Conservation (phyloP, 2,888 invertebrate species). For the Microctonus brassicae region DNA sequence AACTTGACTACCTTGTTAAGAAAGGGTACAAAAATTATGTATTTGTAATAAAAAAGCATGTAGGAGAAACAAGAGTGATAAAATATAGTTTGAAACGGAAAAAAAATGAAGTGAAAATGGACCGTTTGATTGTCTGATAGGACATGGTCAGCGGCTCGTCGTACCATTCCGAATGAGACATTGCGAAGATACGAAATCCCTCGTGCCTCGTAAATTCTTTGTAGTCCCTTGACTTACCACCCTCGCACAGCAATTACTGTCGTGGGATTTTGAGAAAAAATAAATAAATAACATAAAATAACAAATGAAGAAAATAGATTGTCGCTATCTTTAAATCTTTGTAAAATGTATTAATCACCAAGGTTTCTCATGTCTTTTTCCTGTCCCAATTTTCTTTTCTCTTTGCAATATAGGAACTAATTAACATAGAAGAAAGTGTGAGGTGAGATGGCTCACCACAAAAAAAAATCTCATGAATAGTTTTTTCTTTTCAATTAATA, state of each 20-base stretch:
- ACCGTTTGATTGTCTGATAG: conserved; percentile 3
- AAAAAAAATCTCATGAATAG: too few species aligned
- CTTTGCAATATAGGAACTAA: too few species aligned
- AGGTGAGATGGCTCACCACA: too few species aligned
- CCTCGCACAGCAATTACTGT: conserved; percentile 49
- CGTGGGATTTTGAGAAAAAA: conserved; percentile 50
- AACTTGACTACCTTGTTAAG: too few species aligned
- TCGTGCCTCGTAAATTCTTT: conserved; percentile 50
- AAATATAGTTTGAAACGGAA: background rate
- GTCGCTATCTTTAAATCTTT: background rate
- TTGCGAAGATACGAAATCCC: conserved; percentile 48
- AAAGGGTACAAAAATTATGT: too few species aligned
- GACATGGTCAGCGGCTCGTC: conserved; percentile 33
- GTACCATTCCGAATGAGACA: conserved; percentile 45
- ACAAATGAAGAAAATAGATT: background rate
- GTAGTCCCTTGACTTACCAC: conserved; percentile 49
- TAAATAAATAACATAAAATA: background rate
- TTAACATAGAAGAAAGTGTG: too few species aligned
- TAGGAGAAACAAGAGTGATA: too few species aligned
- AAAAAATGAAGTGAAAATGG: background rate
- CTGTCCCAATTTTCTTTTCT: background rate
- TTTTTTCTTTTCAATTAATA: too few species aligned
- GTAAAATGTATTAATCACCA: background rate
- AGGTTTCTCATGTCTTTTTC: background rate
- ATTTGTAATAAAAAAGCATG: too few species aligned